These are phyloP conservation scores for Rhea pennata DNA, from an alignment of 2,113 vertebrate species.

Conservation along the genomic window DNA sequence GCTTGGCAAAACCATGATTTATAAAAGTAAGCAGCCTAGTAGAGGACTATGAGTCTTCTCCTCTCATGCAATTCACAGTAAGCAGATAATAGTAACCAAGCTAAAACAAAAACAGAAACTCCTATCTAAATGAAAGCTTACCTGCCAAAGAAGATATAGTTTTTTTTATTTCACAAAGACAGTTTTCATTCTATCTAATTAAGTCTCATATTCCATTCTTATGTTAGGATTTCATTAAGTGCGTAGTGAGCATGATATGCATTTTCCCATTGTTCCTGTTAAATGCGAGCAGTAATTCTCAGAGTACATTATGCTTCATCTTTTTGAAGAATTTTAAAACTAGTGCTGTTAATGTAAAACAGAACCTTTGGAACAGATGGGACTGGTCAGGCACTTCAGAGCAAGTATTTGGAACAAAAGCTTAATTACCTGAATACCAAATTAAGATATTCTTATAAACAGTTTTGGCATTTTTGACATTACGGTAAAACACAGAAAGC, in stretches of 20 bases:
- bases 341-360: not conserved
- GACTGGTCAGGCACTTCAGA: not conserved
- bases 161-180: not conserved
- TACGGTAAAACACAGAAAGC: not conserved
- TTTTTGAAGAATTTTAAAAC: constrained; percentile 1
- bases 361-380: constrained; percentile 25
- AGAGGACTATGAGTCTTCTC: not conserved
- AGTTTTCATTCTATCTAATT: not conserved
- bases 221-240: not conserved
- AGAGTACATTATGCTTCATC: not conserved
- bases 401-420: not conserved
- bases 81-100: not conserved
- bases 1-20: not conserved
- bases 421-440: constrained; percentile 5
- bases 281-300: not conserved
- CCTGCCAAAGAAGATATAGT: not conserved
- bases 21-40: not conserved
- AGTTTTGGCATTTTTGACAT: not conserved
- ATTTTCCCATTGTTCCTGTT: not conserved
- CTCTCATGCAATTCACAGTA: not conserved
- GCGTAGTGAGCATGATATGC: not conserved
- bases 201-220: not conserved
- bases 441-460: constrained; percentile 21
- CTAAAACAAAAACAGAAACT: not conserved
- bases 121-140: not conserved